A percentile compares a stretch with the other conserved stretches of the same genome.
Evolutionary conservation across 2,113 vertebrate genomes (phyloP).

Genomic region (Neodon shergylaensis): DNA sequence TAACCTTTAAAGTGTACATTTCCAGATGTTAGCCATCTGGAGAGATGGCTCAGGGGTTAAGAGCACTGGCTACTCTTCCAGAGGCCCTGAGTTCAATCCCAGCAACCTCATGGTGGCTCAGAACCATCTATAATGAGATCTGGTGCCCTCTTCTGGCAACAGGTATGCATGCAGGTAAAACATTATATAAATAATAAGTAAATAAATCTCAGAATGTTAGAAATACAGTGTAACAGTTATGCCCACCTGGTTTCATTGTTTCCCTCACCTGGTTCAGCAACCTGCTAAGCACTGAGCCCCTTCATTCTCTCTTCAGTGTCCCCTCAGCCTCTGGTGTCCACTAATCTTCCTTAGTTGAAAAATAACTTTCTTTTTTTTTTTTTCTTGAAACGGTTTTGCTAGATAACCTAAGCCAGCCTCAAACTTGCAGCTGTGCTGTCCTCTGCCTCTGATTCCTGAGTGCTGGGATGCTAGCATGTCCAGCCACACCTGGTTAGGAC

Average conservation of each 20-base stretch:
- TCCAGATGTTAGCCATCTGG: not conserved
- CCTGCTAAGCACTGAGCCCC: no score
- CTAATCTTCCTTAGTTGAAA: not conserved
- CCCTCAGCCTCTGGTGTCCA: no score
- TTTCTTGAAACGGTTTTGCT: not conserved
- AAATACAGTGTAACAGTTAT: fast-evolving
- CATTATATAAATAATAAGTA: no score
- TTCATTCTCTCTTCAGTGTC: fast-evolving
- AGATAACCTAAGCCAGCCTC: not conserved
- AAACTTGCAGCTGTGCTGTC: not conserved
- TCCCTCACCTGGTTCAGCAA: not conserved
- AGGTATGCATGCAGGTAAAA: no score
- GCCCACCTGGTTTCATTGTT: not conserved
- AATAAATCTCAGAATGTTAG: not conserved
- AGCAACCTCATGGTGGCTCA: no score
- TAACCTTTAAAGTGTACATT: not conserved
- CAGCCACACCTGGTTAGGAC: not conserved
- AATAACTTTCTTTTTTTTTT: no score
- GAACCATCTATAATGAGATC: no score
- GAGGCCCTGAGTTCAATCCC: no score
- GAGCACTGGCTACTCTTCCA: no score
- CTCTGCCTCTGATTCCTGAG: not conserved
- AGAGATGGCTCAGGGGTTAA: no score
- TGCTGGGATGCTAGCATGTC: not conserved
- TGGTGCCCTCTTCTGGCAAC: no score